Percentiles rank a stretch among this genome's conserved stretches.
These are phyloP conservation scores for Calidris pugnax DNA, from an alignment of 2,113 vertebrate genomes.

Conservation along the genomic window DNA sequence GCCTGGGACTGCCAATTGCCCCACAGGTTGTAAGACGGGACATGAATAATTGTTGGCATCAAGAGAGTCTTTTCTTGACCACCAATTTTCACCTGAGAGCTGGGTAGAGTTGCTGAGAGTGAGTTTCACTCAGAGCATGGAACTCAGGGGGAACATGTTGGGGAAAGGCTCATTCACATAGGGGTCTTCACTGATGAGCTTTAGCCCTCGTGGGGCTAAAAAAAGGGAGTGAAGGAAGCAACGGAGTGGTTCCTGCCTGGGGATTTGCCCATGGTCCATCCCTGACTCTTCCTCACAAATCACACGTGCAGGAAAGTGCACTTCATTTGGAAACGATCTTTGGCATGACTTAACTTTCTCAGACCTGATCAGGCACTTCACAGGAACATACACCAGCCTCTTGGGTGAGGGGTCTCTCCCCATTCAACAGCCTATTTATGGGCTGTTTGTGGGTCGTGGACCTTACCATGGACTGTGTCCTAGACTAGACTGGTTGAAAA, in stretches of 20 bases:
- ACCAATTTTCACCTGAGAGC: not conserved
- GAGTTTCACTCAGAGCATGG: not conserved
- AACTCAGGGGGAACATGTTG: not conserved
- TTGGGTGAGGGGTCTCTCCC: not conserved
- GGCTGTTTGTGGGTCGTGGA: not conserved
- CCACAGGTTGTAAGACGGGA: not conserved
- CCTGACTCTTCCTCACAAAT: not conserved
- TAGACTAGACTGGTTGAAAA: not conserved
- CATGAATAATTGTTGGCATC: not conserved
- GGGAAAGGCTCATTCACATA: not conserved
- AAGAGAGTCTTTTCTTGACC: not conserved
- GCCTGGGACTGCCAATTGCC: accelerated
- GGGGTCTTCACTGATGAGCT: not conserved
- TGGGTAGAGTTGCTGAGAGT: not conserved
- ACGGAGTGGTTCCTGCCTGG: not conserved
- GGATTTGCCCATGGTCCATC: not conserved
- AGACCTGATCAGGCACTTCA: not conserved
- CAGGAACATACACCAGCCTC: not conserved
- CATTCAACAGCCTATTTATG: not conserved
- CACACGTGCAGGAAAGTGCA: not conserved
- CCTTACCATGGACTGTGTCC: not conserved
- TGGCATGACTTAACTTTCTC: not conserved
- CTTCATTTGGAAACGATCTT: not conserved
- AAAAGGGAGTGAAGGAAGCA: not conserved
- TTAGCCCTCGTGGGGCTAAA: not conserved